Evolutionary conservation across 2,888 invertebrate genomes (phyloP), one percentile per base, ranked within the genome.

Genomic region (Polymixis lichenea): DNA sequence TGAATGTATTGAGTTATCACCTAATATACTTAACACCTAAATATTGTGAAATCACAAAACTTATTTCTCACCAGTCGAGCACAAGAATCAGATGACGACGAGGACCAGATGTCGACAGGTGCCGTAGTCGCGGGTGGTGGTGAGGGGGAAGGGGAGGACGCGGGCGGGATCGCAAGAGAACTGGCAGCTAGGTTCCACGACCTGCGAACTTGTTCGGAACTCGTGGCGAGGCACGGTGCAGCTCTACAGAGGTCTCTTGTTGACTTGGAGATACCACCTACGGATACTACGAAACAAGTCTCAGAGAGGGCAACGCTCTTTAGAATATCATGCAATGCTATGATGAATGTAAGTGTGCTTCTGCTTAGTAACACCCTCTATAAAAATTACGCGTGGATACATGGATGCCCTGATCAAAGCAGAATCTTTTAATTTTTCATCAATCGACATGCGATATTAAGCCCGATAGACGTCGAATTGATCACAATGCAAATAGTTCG

Each of bases 291-390:
- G 73, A 99, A 99, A 95, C 98, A 98, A 88, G 98, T 99, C 77
- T 98, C 98, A 78, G 99, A 99, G 94, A 97, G 99, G 80, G 99
- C 99, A 8, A 99, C 99, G 22, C 97, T 99, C n/a, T 99, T 99
- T 95, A 97, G 99, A 89, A 99, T 99, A 93, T 98, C 99, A 32
- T 99, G 99, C 84, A 99, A 98, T 95, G 99, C 99, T 72, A 99
- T 99, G 99, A 98, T 99, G 91, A 99, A 98, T 96, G 99, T 96
- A 82, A 95, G 96, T 94, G 19, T 56, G 32, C 49, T 61, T 53
- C 13, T 49, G 38, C 9, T 56, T n/a, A 38, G 11, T 56, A 58
- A 67, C 32, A 67, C 9, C 6, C 9, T 51, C 22, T n/a, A 11
- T 32, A 51, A 15, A 32, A 67, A 67, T 66, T 53, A 17, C 53